Base-by-base conservation (phyloP, 2,888 invertebrate genomes). In the Tetramorium bicarinatum region DNA sequence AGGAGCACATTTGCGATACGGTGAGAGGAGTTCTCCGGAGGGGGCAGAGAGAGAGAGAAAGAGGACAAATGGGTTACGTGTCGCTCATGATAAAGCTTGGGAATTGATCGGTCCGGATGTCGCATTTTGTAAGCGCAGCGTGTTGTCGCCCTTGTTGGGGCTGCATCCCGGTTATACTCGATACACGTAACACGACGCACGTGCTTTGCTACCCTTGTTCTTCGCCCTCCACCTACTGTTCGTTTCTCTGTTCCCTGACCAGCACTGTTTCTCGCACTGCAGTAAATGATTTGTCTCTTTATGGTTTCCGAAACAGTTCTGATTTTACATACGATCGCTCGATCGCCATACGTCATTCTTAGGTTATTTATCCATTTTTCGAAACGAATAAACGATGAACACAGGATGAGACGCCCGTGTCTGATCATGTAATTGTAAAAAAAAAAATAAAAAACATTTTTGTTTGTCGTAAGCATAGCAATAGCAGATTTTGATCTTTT, bases 71-170 rank as follows among this genome's bases (percentile, higher is more conserved):
- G 84, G 83, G 85, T 83, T 88, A 83, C 49, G 52, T 64, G 81
- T 74, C 75, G 82, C 79, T 71, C 56, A 69, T 66, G 79, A 82
- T 82, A 87, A 83, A 87, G 87, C 91, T 92, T 92, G 93, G 91
- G 91, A 93, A 93, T 92, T 91, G 93, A 92, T 89, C 91, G 91
- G 89, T 91, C 91, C 91, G 90, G 91, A 93, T 92, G 92, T 92
- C 90, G 91, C 91, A 91, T 90, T 90, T 92, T 84, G 88, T 91
- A 87, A 84, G 83, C 74, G 85, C 88, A 86, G 92, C 89, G 83
- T 89, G 90, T 91, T 93, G 92, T 92, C 92, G 91, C 92, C 92
- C 93, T 89, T 91, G 92, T 88, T 91, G 86, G 90, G 88, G 89
- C 86, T 89, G 91, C 87, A 89, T 88, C 90, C 91, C 91, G 91